Conservation (phyloP, 2,113 vertebrate genomes). For the Tylochromis polylepis region DNA sequence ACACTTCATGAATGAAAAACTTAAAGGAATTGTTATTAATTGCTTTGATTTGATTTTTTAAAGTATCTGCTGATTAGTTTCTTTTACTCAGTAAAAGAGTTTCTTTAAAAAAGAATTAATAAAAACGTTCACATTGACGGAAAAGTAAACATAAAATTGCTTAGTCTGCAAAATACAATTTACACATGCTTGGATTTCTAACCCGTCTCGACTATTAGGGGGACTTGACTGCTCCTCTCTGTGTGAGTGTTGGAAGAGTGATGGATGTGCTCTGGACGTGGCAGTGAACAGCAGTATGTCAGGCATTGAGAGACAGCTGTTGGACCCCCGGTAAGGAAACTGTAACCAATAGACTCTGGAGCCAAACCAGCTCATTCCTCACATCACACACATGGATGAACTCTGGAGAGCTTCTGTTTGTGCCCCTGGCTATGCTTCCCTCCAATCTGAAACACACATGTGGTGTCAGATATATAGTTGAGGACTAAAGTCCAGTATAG, state of each 20-base stretch:
- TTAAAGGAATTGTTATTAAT: background rate
- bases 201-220: background rate
- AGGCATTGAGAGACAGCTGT: conserved; percentile 63
- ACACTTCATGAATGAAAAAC: background rate
- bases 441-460: background rate
- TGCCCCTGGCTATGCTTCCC: background rate
- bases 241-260: background rate
- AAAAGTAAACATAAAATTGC: background rate
- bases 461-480: background rate
- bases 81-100: background rate
- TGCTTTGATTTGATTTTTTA: background rate
- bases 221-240: background rate
- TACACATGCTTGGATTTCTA: background rate
- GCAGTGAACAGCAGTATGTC: conserved; percentile 1
- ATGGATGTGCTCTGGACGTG: background rate
- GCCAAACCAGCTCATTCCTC: conserved; percentile 34
- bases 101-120: background rate
- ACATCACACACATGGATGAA: conserved; percentile 24
- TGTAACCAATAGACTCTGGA: background rate
- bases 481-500: background rate
- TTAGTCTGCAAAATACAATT: background rate
- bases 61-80: background rate
- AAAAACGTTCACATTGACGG: accelerated
- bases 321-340: conserved; percentile 36
- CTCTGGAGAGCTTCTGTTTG: background rate